Evolutionary conservation across 2,113 vertebrate genomes (phyloP), one percentile per base, ranked within the genome.

Genomic region (Antidorcas marsupialis): DNA sequence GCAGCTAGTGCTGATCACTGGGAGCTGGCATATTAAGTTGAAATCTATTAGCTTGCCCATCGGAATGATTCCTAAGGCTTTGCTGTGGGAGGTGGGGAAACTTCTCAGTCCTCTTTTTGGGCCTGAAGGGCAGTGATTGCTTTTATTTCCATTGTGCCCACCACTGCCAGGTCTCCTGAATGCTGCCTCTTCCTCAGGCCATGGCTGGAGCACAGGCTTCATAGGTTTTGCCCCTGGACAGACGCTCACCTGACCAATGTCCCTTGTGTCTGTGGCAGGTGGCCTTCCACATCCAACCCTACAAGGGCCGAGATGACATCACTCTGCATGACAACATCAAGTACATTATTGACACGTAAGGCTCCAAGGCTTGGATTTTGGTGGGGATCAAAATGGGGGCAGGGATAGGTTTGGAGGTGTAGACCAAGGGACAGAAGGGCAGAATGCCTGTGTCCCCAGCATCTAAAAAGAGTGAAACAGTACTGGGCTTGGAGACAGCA

Each of bases 271-370:
- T 98, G 50, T 97, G 98, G 62, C 98, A 99, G 99, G 99, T 99
- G 98, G 99, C 99, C 89, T 99, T 99, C 98, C 99, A 99, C 96
- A 99, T 99, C 93, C 99, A 99, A 98, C 99, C 99, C 3, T 99
- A 99, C 98, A 99, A 99, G 97, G 99, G 99, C 90, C 99, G 99
- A 89, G 99, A 99, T 82, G 99, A 99, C 97, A 98, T 98, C 98
- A 99, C 98, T 67, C 98, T 99, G 97, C 99, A 99, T 57, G 99
- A 99, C 97, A 99, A 99, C 95, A 98, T 99, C 99, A 99, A 99
- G 98, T 99, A 99, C 98, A 99, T 99, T 91, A 98, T 99, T 84
- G 99, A 99, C 99, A 99, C 98, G 99, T 99, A 98, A 98, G 99
- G 60, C 19, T 57, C 10, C 87, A 60, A 84, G 39, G 43, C 16